These are phyloP conservation scores for Corynorhinus townsendii DNA, from an alignment of 2,113 vertebrate species.

Conservation along the genomic window DNA sequence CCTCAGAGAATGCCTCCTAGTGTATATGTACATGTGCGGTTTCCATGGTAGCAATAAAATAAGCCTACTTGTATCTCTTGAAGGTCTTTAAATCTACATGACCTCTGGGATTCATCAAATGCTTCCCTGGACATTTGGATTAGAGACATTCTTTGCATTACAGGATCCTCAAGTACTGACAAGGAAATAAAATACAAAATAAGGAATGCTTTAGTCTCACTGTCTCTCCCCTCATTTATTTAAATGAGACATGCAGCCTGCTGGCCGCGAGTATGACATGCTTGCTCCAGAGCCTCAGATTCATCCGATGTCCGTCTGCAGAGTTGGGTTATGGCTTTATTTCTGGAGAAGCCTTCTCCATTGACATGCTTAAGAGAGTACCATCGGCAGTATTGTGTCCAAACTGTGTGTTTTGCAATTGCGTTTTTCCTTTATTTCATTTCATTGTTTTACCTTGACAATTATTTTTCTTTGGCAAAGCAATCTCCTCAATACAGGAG, in stretches of 20 bases:
- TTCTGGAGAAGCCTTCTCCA: not conserved
- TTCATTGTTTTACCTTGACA: not conserved
- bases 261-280: too few species aligned
- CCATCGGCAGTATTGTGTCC: not conserved
- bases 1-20: not conserved
- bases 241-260: too few species aligned
- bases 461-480: not conserved
- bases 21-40: not conserved
- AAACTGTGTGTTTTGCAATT: not conserved
- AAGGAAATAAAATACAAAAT: conserved; percentile 23
- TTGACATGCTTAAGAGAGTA: not conserved
- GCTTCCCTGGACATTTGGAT: not conserved
- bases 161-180: not conserved
- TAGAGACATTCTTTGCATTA: not conserved
- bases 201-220: not conserved
- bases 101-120: not conserved
- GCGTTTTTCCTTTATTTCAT: not conserved
- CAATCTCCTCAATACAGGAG: not conserved
- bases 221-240: not conserved
- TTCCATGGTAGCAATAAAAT: conserved; percentile 24
- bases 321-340: not conserved
- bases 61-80: not conserved
- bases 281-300: not conserved
- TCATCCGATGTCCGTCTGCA: not conserved
- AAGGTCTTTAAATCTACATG: not conserved